Base-by-base conservation (phyloP, 2,113 vertebrate species). In the Apodemus speciosus region DNA sequence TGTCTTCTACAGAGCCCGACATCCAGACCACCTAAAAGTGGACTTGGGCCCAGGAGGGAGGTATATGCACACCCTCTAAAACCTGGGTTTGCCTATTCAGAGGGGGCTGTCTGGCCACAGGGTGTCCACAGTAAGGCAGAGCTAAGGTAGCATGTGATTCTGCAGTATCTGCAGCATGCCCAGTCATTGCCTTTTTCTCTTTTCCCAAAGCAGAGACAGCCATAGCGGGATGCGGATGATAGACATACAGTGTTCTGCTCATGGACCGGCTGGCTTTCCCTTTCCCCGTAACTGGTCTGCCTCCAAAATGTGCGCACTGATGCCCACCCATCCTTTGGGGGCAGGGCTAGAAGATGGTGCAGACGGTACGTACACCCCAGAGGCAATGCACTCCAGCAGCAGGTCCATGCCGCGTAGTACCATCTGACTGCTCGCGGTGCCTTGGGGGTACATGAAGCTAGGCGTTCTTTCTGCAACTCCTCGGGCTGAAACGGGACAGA, bases 321-420 rank as follows among this genome's bases (percentile, higher is more conserved):
- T 20, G 35, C 77, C 71, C 71, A 35, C 73, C 72, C 53, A 20
- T 15, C 64, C 68, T 88, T 62, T 25, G 13, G 14, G 9, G 64
- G 25, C 76, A 76, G 0, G 35, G 64, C 13, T 71, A 40, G 38
- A 68, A 76, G 49, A 3, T 25, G 71, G 53, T 13, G 46, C 62
- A 32, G 3, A 58, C 5, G 0, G 80, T 97, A 99, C 99, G 64
- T 98, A 99, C 99, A 99, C 98, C 97, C 99, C 99, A 0, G 99
- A 99, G 66, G 99, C 99, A 10, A 99, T 99, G 97, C 99, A 99
- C 97, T 99, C 99, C 97, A 99, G 98, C 90, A 99, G 96, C 71
- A 99, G 98, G 89, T 99, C 98, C 96, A 98, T 98, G 7, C 99
- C 99, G 13, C 99, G 97, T 14, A 99, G 99, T 88, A 99, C 99